These are phyloP conservation scores for Drosophila diplacantha DNA, from an alignment of 2,888 invertebrate genomes.

Conservation along the genomic window DNA sequence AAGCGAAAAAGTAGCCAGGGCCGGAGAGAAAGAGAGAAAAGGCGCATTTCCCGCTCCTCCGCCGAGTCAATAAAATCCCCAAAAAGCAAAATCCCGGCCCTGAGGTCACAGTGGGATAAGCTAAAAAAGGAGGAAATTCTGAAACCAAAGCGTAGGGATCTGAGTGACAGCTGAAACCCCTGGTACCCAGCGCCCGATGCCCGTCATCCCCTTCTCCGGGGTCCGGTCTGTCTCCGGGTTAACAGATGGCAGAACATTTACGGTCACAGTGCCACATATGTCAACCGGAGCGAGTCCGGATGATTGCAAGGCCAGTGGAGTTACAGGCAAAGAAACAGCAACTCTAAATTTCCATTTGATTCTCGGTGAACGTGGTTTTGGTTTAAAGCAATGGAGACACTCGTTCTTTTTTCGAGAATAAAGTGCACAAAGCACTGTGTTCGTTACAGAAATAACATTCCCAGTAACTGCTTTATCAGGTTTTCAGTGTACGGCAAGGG, in stretches of 20 bases:
- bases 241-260: constrained; percentile 70
- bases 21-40: background rate
- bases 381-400: background rate
- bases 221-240: constrained; percentile 40
- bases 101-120: constrained; percentile 57
- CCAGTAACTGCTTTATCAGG: background rate
- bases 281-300: constrained; percentile 45
- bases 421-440: background rate
- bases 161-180: constrained; percentile 58
- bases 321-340: constrained; percentile 1
- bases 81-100: constrained; percentile 54
- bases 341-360: background rate
- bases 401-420: background rate
- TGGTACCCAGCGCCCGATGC: background rate
- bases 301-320: constrained; percentile 27
- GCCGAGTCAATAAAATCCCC: constrained; percentile 56
- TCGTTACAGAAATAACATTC: background rate
- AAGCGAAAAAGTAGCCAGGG: constrained; percentile 55
- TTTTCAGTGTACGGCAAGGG: background rate
- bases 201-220: background rate
- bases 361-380: background rate
- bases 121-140: constrained; percentile 45
- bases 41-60: constrained; percentile 33
- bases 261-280: constrained; percentile 55
- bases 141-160: constrained; percentile 56